Percentiles rank a stretch among this genome's conserved stretches.
These are phyloP conservation scores for Clamator glandarius DNA, from an alignment of 2,797 vertebrate species.

Conservation along the genomic window DNA sequence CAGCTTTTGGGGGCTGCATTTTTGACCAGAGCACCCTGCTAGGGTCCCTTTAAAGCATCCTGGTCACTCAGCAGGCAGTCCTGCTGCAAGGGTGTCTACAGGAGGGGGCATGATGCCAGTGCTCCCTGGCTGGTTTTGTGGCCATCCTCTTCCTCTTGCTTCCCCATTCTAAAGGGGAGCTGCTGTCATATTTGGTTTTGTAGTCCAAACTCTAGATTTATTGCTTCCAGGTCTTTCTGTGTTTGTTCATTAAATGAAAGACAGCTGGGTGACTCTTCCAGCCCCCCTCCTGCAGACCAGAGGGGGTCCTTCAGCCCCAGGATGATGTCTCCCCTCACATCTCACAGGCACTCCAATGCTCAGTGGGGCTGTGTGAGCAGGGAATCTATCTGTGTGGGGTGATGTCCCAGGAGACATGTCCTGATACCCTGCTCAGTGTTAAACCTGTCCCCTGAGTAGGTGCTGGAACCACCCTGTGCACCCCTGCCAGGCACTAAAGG, in stretches of 20 bases:
- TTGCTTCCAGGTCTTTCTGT: constrained; percentile 63
- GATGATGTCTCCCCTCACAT: rapidly evolving
- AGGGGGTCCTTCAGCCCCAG: rapidly evolving
- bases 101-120: background rate
- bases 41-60: background rate
- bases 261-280: background rate
- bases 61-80: background rate
- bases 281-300: background rate
- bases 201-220: constrained; percentile 47
- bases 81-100: background rate
- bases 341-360: background rate
- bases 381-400: rapidly evolving
- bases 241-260: constrained; percentile 43
- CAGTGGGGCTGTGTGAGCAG: rapidly evolving
- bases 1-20: background rate
- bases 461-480: background rate
- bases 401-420: background rate
- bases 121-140: background rate
- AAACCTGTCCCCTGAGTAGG: background rate
- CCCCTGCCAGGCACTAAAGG: rapidly evolving
- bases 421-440: rapidly evolving
- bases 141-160: background rate
- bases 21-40: background rate
- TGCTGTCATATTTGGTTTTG: constrained; percentile 48
- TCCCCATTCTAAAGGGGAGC: background rate